phyloP scores from a whole-genome alignment of 2,113 vertebrate species.

The Tachuris rubrigastra region DNA sequence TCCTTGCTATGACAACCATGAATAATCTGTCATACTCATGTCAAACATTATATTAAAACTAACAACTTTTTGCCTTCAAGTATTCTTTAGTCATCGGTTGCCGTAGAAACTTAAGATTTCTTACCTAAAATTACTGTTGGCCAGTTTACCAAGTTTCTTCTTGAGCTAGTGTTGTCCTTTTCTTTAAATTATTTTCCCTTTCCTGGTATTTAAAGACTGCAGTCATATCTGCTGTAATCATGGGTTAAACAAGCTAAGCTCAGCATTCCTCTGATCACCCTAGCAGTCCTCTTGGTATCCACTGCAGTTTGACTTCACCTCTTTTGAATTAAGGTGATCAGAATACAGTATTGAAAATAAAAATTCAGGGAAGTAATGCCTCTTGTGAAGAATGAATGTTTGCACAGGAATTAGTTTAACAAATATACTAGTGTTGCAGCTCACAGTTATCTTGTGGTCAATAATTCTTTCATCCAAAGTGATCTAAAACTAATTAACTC shows the following conservation, averaged over 20 bases:
- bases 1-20: slow-evolving; percentile 27
- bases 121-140: slow-evolving; percentile 33
- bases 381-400: not conserved
- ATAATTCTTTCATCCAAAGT: not conserved
- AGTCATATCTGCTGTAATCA: not conserved
- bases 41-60: slow-evolving; percentile 25
- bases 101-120: slow-evolving; percentile 19
- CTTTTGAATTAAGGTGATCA: not conserved
- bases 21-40: not conserved
- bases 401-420: not conserved
- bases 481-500: slow-evolving; percentile 2
- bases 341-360: not conserved
- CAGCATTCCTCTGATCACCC: not conserved
- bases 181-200: not conserved
- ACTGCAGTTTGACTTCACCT: not conserved
- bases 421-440: not conserved
- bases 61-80: slow-evolving; percentile 5
- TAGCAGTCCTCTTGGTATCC: not conserved
- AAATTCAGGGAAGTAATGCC: not conserved
- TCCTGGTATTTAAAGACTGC: not conserved
- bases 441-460: not conserved
- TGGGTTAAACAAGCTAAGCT: not conserved
- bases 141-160: not conserved
- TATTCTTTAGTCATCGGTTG: slow-evolving; percentile 26
- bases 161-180: not conserved